A percentile compares a stretch with the other conserved stretches of the same genome.
phyloP scores from a whole-genome alignment of 1,140 invertebrate genomes.

The Microplitis demolitor region DNA sequence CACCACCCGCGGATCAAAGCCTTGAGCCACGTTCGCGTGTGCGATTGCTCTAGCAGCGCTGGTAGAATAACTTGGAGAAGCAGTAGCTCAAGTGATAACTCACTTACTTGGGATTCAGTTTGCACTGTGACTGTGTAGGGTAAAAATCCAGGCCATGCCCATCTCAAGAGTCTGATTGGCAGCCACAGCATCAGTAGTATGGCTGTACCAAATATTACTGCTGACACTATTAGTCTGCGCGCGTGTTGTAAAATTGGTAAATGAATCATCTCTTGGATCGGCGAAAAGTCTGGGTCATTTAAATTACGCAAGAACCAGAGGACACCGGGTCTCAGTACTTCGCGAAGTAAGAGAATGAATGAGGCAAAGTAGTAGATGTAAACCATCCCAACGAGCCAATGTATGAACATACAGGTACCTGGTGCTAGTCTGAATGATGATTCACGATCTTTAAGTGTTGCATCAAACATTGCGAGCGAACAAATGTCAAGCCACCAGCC shows the following conservation, averaged over 20 bases:
- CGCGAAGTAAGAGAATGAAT: constrained; percentile 90
- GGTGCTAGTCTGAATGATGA: constrained; percentile 86
- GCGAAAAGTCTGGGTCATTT: constrained; percentile 99
- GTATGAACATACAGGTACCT: constrained; percentile 96
- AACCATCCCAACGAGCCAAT: constrained; percentile 99
- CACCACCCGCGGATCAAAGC: constrained; percentile 89
- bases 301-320: constrained; percentile 96
- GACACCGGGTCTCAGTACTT: constrained; percentile 93
- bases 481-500: constrained; percentile 99
- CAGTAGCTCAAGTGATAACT: constrained; percentile 91
- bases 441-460: constrained; percentile 85
- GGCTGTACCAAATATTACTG: constrained; percentile 94
- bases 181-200: constrained; percentile 96
- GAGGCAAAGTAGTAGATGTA: constrained; percentile 99
- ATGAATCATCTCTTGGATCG: constrained; percentile 99
- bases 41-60: constrained; percentile 93
- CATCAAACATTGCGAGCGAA: constrained; percentile 93
- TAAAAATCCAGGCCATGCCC: constrained; percentile 83
- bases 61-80: constrained; percentile 96
- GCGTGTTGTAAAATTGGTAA: constrained; percentile 90
- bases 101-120: constrained; percentile 81
- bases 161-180: constrained; percentile 87
- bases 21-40: constrained; percentile 93
- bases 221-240: constrained; percentile 86
- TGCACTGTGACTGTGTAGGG: constrained; percentile 88